Evolutionary conservation across 2,797 vertebrate species (phyloP).

Genomic region (Gymnodraco acuticeps): DNA sequence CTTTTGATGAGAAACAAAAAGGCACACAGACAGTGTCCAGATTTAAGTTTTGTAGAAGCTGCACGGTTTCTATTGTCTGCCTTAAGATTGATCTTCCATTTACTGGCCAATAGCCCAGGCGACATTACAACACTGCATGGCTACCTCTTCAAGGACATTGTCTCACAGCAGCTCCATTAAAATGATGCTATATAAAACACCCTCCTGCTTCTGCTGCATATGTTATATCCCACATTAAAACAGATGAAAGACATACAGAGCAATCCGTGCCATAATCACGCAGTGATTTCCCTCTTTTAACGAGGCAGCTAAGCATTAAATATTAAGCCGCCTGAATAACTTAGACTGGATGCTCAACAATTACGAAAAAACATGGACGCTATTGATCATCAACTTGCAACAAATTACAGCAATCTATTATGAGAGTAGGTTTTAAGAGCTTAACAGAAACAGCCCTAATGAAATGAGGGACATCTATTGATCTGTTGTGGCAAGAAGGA

Average conservation of each 20-base stretch:
- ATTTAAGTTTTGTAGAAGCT: constrained; percentile 55
- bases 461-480: constrained; percentile 81
- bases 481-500: constrained; percentile 66
- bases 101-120: constrained; percentile 66
- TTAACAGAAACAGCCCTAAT: constrained; percentile 75
- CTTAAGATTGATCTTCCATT: constrained; percentile 79
- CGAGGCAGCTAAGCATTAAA: constrained; percentile 56
- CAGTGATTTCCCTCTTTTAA: constrained; percentile 37
- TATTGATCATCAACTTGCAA: constrained; percentile 79
- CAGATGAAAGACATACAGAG: constrained; percentile 41
- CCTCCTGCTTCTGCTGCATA: constrained; percentile 19
- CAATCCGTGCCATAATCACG: constrained; percentile 32
- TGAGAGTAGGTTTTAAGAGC: constrained; percentile 67
- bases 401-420: constrained; percentile 76
- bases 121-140: constrained; percentile 67
- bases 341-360: constrained; percentile 55
- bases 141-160: constrained; percentile 78
- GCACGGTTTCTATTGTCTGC: constrained; percentile 55
- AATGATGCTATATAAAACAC: constrained; percentile 65
- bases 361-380: constrained; percentile 68
- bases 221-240: constrained; percentile 61
- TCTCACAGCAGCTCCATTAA: constrained; percentile 71
- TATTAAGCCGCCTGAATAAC: constrained; percentile 57
- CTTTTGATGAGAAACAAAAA: constrained; percentile 61
- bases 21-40: constrained; percentile 19